Percentiles rank a stretch among this genome's conserved stretches.
These are phyloP conservation scores for Tragulus kanchil DNA, from an alignment of 2,113 vertebrate genomes.

Conservation along the genomic window DNA sequence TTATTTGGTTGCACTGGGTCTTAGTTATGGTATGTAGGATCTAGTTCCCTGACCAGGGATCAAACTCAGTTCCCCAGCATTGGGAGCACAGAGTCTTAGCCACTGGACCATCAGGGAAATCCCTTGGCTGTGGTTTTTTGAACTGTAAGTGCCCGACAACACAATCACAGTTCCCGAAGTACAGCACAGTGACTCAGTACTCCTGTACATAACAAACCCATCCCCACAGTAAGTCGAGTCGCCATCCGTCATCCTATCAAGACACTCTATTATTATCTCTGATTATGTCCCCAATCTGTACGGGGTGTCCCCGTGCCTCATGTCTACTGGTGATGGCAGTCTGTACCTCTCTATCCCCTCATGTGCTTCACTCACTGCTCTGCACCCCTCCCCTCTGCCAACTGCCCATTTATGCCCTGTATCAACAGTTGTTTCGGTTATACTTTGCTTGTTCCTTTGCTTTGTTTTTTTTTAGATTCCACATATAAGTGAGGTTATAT, in stretches of 20 bases:
- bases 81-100: too few relatives aligned
- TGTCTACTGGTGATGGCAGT: not conserved
- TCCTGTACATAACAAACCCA: not conserved
- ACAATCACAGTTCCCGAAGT: not conserved
- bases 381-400: not conserved
- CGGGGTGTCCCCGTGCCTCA: not conserved
- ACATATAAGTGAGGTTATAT: not conserved
- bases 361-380: too few relatives aligned
- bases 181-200: not conserved
- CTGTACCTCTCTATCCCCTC: not conserved
- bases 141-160: not conserved
- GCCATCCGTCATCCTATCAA: too few relatives aligned
- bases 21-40: too few relatives aligned
- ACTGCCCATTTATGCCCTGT: not conserved
- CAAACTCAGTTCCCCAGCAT: too few relatives aligned
- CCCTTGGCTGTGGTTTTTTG: not conserved
- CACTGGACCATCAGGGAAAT: too few relatives aligned
- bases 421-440: not conserved
- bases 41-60: too few relatives aligned
- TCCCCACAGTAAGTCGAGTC: not conserved
- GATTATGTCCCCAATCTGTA: not conserved
- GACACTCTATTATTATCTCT: not conserved
- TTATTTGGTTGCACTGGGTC: too few relatives aligned
- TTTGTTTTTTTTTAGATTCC: not conserved
- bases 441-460: not conserved